These are phyloP conservation scores for Molothrus aeneus DNA, from an alignment of 2,797 vertebrate genomes.

Conservation along the genomic window DNA sequence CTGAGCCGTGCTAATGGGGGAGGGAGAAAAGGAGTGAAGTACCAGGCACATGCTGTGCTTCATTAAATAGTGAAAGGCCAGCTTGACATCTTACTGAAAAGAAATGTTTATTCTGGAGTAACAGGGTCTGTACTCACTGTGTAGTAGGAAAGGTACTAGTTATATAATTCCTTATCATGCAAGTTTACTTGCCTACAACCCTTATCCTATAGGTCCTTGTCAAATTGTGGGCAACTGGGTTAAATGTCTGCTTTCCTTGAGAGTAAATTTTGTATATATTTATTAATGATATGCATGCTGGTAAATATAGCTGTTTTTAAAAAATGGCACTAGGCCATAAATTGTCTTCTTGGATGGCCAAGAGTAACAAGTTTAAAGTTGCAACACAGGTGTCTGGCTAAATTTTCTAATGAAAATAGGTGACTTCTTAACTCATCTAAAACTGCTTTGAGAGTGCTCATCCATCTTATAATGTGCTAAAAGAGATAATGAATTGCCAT, in stretches of 20 bases:
- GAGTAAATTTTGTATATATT: neutral
- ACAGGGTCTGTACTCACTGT: neutral
- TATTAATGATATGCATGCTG: neutral
- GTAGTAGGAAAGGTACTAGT: neutral
- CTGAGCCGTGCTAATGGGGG: constrained; percentile 1
- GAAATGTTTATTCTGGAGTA: constrained; percentile 3
- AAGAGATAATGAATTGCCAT: neutral
- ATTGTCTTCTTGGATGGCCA: neutral
- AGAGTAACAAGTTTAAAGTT: neutral
- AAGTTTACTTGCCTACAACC: neutral
- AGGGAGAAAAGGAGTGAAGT: constrained; percentile 37
- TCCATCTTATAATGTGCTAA: neutral
- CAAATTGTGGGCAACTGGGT: neutral
- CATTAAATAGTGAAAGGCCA: constrained; percentile 52
- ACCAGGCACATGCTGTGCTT: constrained; percentile 47
- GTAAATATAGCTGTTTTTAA: neutral
- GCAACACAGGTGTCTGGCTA: neutral
- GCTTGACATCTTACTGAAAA: constrained; percentile 64
- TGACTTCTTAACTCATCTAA: neutral
- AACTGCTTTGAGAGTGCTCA: neutral
- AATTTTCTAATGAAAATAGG: neutral
- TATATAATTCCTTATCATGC: neutral
- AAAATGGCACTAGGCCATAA: neutral
- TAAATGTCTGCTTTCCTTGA: neutral
- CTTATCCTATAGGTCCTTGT: neutral